Evolutionary conservation across 2,113 vertebrate genomes (phyloP).

Genomic region (Ciconia boyciana): DNA sequence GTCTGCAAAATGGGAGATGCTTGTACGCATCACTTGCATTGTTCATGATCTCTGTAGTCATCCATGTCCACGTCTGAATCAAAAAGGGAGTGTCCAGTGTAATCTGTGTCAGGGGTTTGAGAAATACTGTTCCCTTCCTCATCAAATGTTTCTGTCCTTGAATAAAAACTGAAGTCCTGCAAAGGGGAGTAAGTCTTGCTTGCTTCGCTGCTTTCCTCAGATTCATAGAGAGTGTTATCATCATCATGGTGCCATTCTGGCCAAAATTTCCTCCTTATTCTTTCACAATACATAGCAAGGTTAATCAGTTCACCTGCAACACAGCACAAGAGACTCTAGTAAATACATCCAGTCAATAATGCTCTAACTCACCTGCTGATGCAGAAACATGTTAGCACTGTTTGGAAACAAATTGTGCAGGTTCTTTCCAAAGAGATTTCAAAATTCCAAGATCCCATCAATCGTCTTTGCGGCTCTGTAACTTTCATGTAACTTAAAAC

Average conservation of each 20-base stretch:
- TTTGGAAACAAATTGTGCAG: not conserved
- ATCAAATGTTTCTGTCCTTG: conserved; percentile 93
- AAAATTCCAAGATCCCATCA: not conserved
- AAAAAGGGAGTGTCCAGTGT: conserved; percentile 90
- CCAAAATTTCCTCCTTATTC: conserved; percentile 94
- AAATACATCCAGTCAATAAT: not conserved
- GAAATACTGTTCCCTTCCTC: conserved; percentile 85
- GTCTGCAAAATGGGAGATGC: not conserved
- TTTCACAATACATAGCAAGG: conserved; percentile 95
- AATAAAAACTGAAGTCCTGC: conserved; percentile 89
- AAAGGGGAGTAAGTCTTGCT: conserved; percentile 81
- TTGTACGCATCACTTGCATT: conserved; percentile 75
- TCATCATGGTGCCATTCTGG: conserved; percentile 93
- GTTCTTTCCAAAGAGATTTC: not conserved
- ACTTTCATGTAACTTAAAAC: not conserved
- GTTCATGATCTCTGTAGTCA: conserved; percentile 85
- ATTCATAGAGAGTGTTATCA: conserved; percentile 85
- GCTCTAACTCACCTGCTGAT: not conserved
- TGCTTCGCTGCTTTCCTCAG: conserved; percentile 86
- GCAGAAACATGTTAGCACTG: not conserved
- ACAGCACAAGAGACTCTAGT: not conserved
- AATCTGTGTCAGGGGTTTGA: conserved; percentile 85
- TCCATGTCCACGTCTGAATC: conserved; percentile 94
- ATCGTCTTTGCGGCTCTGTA: not conserved
- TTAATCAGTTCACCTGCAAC: conserved; percentile 91